Conservation (phyloP, 1,140 invertebrate genomes). For the Drosophila nasuta region DNA sequence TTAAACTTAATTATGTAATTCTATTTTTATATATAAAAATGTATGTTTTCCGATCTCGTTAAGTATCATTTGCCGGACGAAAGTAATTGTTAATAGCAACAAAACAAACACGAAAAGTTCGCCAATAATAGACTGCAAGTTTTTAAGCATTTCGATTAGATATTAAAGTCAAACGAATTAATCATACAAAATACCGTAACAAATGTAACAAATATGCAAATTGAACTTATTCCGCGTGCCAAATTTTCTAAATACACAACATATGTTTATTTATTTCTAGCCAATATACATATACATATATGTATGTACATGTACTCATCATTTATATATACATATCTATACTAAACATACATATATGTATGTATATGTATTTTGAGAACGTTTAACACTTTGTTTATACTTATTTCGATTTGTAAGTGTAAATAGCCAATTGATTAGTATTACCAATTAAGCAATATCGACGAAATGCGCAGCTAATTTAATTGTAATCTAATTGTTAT, state of each 20-base stretch:
- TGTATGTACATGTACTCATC: background rate
- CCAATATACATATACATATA: conserved; percentile 20
- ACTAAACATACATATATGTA: conserved; percentile 1
- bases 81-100: conserved; percentile 50
- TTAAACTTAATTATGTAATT: conserved; percentile 20
- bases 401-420: conserved; percentile 55
- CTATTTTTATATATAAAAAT: conserved; percentile 21
- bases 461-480: conserved; percentile 53
- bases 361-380: conserved; percentile 3
- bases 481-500: conserved; percentile 73
- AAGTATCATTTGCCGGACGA: conserved; percentile 76
- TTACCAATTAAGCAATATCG: conserved; percentile 51
- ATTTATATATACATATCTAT: conserved; percentile 10
- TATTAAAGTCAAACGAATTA: conserved; percentile 29
- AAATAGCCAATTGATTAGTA: conserved; percentile 58
- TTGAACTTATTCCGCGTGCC: conserved; percentile 64
- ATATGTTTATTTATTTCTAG: conserved; percentile 35
- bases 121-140: conserved; percentile 70
- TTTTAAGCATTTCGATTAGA: conserved; percentile 57
- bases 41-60: conserved; percentile 67
- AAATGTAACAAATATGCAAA: conserved; percentile 25
- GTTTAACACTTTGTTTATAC: conserved; percentile 48
- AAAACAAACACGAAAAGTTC: conserved; percentile 18
- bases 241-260: conserved; percentile 55
- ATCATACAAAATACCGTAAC: conserved; percentile 30